Evolutionary conservation across 2,797 vertebrate genomes (phyloP).

Genomic region (Melanotaenia trifasciata): DNA sequence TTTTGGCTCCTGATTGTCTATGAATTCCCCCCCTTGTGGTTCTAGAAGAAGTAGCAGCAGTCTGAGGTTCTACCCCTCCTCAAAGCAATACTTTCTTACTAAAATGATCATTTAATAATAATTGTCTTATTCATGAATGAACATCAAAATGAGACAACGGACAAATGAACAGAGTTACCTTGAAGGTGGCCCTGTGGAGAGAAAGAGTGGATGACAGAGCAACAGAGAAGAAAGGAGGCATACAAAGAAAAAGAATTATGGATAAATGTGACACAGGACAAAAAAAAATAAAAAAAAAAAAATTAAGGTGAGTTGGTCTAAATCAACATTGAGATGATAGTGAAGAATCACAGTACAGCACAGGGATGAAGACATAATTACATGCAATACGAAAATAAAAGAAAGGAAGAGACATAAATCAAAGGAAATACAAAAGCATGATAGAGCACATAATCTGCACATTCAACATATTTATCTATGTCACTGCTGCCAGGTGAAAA

Average conservation of each 20-base stretch:
- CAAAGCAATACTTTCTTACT: conserved; percentile 67
- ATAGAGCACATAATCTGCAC: conserved; percentile 45
- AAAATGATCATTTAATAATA: conserved; percentile 58
- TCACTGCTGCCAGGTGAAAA: conserved; percentile 70
- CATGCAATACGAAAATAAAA: not conserved
- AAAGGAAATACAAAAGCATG: conserved; percentile 25
- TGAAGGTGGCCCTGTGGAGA: conserved; percentile 81
- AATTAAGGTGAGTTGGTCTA: conserved; percentile 47
- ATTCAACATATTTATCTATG: conserved; percentile 38
- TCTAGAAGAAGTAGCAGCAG: conserved; percentile 59
- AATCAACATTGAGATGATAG: conserved; percentile 36
- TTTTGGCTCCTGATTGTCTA: conserved; percentile 72
- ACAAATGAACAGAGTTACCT: conserved; percentile 87
- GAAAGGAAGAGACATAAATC: conserved; percentile 16
- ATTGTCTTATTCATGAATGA: conserved; percentile 46
- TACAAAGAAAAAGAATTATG: conserved; percentile 12
- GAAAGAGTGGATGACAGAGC: conserved; percentile 55
- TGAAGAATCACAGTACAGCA: conserved; percentile 1
- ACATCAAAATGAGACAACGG: conserved; percentile 51
- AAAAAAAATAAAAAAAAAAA: not conserved
- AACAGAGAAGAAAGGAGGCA: conserved; percentile 33
- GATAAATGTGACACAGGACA: conserved; percentile 42
- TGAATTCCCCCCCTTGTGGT: conserved; percentile 83
- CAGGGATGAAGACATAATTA: conserved; percentile 16
- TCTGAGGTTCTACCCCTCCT: conserved; percentile 79